These are phyloP conservation scores for Pseudotriccus pelzelni DNA, from an alignment of 2,797 vertebrate genomes.

Conservation along the genomic window DNA sequence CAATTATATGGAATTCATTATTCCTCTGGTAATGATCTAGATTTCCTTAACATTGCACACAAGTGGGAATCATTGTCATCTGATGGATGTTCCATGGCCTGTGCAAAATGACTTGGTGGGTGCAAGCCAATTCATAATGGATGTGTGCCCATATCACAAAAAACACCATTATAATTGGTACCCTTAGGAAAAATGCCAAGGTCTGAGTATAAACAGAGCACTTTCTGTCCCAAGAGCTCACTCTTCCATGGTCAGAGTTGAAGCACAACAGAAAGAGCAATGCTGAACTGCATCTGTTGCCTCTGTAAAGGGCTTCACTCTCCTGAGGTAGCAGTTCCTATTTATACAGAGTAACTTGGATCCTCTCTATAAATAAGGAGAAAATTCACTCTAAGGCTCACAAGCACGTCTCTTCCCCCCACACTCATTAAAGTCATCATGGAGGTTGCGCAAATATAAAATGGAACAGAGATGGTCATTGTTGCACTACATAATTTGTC, in stretches of 20 bases:
- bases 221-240: slow-evolving; percentile 29
- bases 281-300: slow-evolving; percentile 22
- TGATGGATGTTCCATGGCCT: slow-evolving; percentile 43
- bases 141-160: slow-evolving; percentile 48
- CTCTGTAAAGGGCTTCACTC: background rate
- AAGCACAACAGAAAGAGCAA: slow-evolving; percentile 11
- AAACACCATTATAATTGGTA: slow-evolving; percentile 47
- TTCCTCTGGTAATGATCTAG: slow-evolving; percentile 21
- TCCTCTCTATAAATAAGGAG: background rate
- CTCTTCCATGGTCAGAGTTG: background rate
- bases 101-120: slow-evolving; percentile 50
- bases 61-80: slow-evolving; percentile 13
- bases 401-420: background rate
- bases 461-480: accelerated
- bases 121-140: slow-evolving; percentile 55
- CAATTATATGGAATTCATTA: slow-evolving; percentile 26
- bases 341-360: background rate
- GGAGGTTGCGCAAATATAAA: background rate
- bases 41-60: slow-evolving; percentile 9
- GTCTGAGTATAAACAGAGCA: slow-evolving; percentile 43
- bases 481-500: background rate
- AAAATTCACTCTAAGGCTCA: background rate
- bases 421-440: background rate
- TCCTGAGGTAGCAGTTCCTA: background rate
- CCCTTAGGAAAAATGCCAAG: slow-evolving; percentile 46